Evolutionary conservation across 2,888 invertebrate species (phyloP), one percentile per base, ranked within the genome.

Genomic region (Tiliacea aurago): DNA sequence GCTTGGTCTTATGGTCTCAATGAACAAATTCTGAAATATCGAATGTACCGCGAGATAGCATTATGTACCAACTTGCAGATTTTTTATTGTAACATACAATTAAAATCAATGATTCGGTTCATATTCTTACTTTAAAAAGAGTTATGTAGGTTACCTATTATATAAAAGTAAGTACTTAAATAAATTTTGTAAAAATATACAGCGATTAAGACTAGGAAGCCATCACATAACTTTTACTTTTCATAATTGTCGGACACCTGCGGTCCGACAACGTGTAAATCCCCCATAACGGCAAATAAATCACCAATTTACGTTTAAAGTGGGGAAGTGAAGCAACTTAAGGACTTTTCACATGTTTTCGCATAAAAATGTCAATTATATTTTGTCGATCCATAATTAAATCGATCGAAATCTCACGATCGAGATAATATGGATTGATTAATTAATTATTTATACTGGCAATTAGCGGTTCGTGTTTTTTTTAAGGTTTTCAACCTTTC

Each of bases 221-320:
- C 51, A 43, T 76, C 58, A 65, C 51, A 73, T 61, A 65, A 84
- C 82, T 84, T 79, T 85, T 84, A 78, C 76, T 86, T 82, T 81
- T n/a, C 56, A 49, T 67, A 64, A 70, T 61, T 73, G 71, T 41
- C 18, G 28, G 20, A 65, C 76, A 78, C 67, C 81, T 84, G 81
- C 33, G 47, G 6, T 53, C 63, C 55, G 56, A 64, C 47, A 41
- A 61, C 58, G 64, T 85, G 63, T 82, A 61, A 41, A 53, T 74
- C n/a, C 70, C 80, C 86, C 86, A 86, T 86, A 76, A 77, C 71
- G 49, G 53, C 49, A 47, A 68, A 84, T 84, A 73, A 67, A 84
- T 81, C 68, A 73, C 59, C 65, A 63, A 75, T 68, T 70, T 59
- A 61, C 55, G 20, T 15, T 28, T 9, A 61, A 63, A 82, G 41